Percentiles rank a stretch among this genome's conserved stretches.
Conservation (phyloP, 2,797 vertebrate species). For the Sebastes minor region DNA sequence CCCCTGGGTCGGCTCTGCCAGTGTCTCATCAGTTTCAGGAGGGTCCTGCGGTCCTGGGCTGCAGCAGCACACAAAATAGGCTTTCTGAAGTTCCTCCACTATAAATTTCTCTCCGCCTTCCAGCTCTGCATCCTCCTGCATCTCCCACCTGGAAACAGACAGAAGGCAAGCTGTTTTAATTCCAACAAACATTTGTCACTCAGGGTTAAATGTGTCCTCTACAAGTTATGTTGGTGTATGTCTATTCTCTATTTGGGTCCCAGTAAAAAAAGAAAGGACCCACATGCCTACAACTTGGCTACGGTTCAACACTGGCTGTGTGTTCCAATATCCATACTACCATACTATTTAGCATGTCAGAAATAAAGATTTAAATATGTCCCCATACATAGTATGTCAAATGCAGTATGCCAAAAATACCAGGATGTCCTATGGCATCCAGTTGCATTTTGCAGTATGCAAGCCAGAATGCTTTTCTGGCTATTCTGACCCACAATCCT, state of each 20-base stretch:
- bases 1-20: conserved; percentile 51
- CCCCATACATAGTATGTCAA: no score
- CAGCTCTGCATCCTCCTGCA: conserved; percentile 87
- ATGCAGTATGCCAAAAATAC: no score
- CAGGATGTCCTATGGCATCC: no score
- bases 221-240: neutral
- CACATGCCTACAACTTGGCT: neutral
- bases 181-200: conserved; percentile 12
- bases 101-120: conserved; percentile 88
- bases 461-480: no score
- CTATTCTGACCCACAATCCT: no score
- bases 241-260: neutral
- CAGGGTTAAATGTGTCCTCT: neutral
- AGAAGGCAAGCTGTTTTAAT: conserved; percentile 39
- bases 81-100: conserved; percentile 86
- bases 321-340: no score
- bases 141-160: conserved; percentile 91
- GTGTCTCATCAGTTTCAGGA: conserved; percentile 59
- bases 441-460: no score
- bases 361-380: no score
- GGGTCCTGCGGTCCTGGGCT: conserved; percentile 51
- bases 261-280: neutral
- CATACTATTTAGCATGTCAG: no score
- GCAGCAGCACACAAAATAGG: conserved; percentile 76
- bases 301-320: neutral